Base-by-base conservation (phyloP, 2,797 vertebrate species). In the Molossus alvarezi region DNA sequence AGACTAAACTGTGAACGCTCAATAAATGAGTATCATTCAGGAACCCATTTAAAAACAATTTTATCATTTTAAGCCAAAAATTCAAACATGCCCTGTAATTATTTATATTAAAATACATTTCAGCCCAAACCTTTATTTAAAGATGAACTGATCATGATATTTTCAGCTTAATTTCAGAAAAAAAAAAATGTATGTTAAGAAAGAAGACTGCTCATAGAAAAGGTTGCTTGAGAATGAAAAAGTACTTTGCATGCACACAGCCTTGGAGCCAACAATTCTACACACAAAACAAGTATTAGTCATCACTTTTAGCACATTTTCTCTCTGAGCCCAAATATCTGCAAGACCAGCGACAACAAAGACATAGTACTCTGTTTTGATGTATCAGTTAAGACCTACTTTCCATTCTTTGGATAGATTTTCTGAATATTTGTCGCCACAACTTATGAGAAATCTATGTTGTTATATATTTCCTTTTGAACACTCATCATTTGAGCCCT, bases 31-130 rank as follows among this genome's bases (percentile, higher is more conserved):
- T 13, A 10, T 12, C 75, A 81, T 87, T 89, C 13, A 89, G 33
- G 86, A 65, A 58, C 69, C 1, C n/a, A 79, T 57, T 71, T 6
- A 65, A 89, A 94, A 88, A 17, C 29, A 87, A 80, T 87, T 93
- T 64, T 77, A 62, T 75, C 13, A 91, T 53, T 2, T 69, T 77
- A 80, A 84, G 27, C 6, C 11, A 65, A 73, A 73, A 75, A 57
- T 37, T 67, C 5, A 62, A 82, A 60, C 10, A 51, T 15, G 27
- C 51, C 33, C 17, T 64, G 0, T 33, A 76, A 75, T 95, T 82
- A 33, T 76, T 67, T 92, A 64, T 73, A 84, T 21, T 80, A 29
- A 81, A 81, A 86, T 53, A 60, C 48, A 83, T 57, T 81, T 69
- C 2, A 89, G 1, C 9, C 9, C 23, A 86, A 79, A 88, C 2